Evolutionary conservation across 2,797 vertebrate species (phyloP), one percentile per base, ranked within the genome.

Genomic region (Molossus molossus): DNA sequence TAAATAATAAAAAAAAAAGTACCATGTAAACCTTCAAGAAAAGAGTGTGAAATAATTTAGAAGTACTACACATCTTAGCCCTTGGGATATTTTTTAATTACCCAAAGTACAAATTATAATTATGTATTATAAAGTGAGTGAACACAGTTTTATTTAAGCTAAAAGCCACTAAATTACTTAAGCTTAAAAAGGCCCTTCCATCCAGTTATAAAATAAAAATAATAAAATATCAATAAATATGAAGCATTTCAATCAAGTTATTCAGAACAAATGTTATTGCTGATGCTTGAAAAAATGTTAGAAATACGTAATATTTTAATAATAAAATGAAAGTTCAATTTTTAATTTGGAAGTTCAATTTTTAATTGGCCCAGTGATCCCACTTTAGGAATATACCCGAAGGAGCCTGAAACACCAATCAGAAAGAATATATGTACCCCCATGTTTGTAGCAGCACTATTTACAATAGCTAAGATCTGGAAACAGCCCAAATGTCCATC

Each of bases 81-180:
- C 45, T 75, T 48, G 29, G 60, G 95, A 94, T 84, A 48, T 11
- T 6, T 83, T 90, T 90, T 23, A 80, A 95, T 84, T 3, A 69
- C 5, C 13, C 84, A 27, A 82, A 7, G 0, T 91, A 69, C 58
- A 81, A 53, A 69, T 83, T 87, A 29, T 25, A 96, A 96, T 75
- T 90, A 7, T 21, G 40, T 2, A 58, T 45, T 62, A 84, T 87
- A 81, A 96, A 87, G 12, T 2, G 50, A 29, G 58, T 9, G 5
- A 33, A 96, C 97, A 80, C 0, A 87, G 15, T 84, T 97, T 95
- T 95, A 92, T 58, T 87, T 95, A 94, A 85, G 29, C 60, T 85
- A 87, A 97, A 96, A 18, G 7, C 55, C 80, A 96, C 27, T 82
- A 13, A 18, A 4, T 10, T 33, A 18, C 13, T 77, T 76, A 65